A percentile compares a stretch with the other conserved stretches of the same genome.
These are phyloP conservation scores for Drosophila biarmipes DNA, from an alignment of 1,140 invertebrate species.

Conservation along the genomic window DNA sequence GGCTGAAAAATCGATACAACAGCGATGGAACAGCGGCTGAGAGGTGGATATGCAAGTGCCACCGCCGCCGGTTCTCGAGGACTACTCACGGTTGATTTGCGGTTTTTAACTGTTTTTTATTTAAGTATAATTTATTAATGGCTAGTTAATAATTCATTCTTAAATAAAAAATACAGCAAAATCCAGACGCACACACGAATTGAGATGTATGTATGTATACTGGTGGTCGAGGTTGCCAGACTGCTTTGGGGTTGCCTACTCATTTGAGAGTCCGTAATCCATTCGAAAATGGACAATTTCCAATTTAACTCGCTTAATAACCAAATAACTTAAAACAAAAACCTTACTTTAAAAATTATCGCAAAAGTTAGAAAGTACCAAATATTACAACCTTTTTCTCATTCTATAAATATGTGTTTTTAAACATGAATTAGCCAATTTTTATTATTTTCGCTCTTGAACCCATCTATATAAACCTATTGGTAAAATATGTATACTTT, in stretches of 20 bases:
- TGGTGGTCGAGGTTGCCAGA: slow-evolving; percentile 26
- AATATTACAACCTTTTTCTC: too few relatives aligned
- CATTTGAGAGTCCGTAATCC: too few relatives aligned
- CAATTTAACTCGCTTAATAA: too few relatives aligned
- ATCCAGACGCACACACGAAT: slow-evolving; percentile 71
- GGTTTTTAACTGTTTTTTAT: slow-evolving; percentile 84
- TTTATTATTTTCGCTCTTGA: too few relatives aligned
- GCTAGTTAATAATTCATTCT: slow-evolving; percentile 83
- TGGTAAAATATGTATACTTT: too few relatives aligned
- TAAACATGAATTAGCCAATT: too few relatives aligned
- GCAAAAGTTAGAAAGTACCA: too few relatives aligned
- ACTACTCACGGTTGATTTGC: slow-evolving; percentile 54
- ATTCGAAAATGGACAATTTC: too few relatives aligned
- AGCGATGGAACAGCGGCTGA: not conserved
- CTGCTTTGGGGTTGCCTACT: slow-evolving; percentile 25
- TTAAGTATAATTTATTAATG: slow-evolving; percentile 84
- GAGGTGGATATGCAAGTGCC: not conserved
- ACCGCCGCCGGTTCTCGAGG: not conserved
- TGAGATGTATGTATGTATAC: slow-evolving; percentile 52
- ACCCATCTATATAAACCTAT: too few relatives aligned
- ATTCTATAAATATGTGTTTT: too few relatives aligned
- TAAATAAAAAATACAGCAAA: slow-evolving; percentile 85
- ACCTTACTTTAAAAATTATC: too few relatives aligned
- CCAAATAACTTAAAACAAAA: too few relatives aligned
- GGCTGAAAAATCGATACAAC: slow-evolving; percentile 67